Conservation (phyloP, 2,797 vertebrate species). For the Sylvilagus floridanus region DNA sequence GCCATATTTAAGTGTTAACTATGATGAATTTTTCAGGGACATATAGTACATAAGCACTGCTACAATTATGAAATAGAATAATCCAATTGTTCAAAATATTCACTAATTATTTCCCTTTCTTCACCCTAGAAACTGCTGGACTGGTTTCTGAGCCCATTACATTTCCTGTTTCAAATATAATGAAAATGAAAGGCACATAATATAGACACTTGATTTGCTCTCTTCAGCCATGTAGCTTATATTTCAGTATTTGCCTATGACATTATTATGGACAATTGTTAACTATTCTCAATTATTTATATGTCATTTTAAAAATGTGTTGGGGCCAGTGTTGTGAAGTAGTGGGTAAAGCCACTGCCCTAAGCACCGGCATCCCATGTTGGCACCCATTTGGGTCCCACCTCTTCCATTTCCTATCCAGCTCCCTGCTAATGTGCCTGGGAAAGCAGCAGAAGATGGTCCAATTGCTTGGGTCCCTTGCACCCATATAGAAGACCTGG, state of each 20-base stretch:
- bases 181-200: background rate
- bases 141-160: background rate
- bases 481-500: no score
- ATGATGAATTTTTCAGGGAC: background rate
- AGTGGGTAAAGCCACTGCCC: no score
- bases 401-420: no score
- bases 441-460: no score
- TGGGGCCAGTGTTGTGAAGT: no score
- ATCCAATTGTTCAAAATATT: background rate
- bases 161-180: background rate
- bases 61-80: no score
- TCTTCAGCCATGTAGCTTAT: background rate
- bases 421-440: no score
- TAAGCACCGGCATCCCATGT: no score
- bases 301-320: no score
- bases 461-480: no score
- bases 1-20: background rate
- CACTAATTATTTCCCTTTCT: background rate
- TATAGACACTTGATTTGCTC: background rate
- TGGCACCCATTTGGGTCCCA: no score
- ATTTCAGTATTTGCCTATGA: background rate
- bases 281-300: background rate
- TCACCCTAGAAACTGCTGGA: background rate
- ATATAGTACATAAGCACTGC: background rate
- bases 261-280: background rate